Conservation (phyloP, 2,113 vertebrate genomes). For the Chionis minor region DNA sequence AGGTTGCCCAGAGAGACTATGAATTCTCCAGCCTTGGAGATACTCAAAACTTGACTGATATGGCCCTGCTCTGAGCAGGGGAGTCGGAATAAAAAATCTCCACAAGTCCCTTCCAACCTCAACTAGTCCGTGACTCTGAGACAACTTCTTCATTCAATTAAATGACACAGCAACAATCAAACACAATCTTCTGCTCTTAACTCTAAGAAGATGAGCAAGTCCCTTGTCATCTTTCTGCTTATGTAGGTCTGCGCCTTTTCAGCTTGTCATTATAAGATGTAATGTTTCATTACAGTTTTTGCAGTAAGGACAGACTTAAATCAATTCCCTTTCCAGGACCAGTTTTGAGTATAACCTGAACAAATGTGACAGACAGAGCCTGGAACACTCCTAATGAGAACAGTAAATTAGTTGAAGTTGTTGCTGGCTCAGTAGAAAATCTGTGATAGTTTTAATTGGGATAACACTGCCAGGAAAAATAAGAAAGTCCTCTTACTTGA, state of each 20-base stretch:
- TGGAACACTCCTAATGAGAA: slow-evolving; percentile 1
- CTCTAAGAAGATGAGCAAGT: not conserved
- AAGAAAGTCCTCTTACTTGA: not conserved
- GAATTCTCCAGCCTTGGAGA: not conserved
- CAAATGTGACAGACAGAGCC: not conserved
- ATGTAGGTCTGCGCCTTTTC: not conserved
- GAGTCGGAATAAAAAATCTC: not conserved
- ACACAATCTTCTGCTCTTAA: not conserved
- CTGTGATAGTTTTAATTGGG: not conserved
- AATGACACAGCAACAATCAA: not conserved
- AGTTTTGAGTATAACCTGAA: not conserved
- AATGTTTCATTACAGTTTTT: not conserved
- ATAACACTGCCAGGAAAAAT: not conserved
- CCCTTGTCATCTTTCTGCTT: not conserved
- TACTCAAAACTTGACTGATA: not conserved
- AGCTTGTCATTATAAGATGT: not conserved
- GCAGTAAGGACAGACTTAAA: not conserved
- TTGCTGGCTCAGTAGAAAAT: not conserved
- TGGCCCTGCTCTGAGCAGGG: not conserved
- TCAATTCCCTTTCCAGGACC: not conserved
- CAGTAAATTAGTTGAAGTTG: not conserved
- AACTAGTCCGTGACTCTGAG: fast-evolving
- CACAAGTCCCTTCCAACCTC: not conserved
- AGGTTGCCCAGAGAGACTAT: not conserved
- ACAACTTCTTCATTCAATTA: not conserved